phyloP scores from a whole-genome alignment of 2,113 vertebrate genomes.

The Chaetodon trifascialis region DNA sequence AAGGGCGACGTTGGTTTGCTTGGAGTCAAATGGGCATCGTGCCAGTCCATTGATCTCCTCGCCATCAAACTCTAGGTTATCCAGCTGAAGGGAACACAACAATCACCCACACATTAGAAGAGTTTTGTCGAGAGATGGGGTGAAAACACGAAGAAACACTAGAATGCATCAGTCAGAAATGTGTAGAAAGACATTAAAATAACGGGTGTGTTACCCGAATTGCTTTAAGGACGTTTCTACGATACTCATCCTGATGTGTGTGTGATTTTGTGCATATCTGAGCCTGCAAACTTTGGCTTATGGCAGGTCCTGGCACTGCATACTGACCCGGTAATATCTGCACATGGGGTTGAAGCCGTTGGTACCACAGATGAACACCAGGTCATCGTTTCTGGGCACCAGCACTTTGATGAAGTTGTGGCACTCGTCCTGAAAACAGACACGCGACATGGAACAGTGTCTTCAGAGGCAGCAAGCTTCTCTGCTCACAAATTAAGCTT shows the following conservation, averaged over 20 bases:
- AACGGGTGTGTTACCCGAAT: no score
- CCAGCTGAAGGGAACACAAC: slow-evolving; percentile 89
- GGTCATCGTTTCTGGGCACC: slow-evolving; percentile 96
- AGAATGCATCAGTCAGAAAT: no score
- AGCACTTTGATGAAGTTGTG: slow-evolving; percentile 99
- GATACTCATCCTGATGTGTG: background rate
- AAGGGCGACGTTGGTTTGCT: slow-evolving; percentile 99
- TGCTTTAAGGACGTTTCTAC: no score
- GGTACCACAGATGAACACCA: slow-evolving; percentile 98
- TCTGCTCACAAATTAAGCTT: background rate
- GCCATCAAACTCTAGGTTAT: slow-evolving; percentile 97
- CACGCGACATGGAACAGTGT: background rate
- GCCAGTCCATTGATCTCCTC: slow-evolving; percentile 99
- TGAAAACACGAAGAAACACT: no score
- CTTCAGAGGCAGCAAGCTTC: slow-evolving; percentile 9
- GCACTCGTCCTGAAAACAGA: slow-evolving; percentile 92
- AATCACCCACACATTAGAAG: slow-evolving; percentile 61
- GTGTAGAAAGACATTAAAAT: no score
- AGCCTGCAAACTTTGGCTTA: background rate
- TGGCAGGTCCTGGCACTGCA: background rate
- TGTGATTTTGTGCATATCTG: background rate
- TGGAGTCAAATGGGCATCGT: slow-evolving; percentile 98
- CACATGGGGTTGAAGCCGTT: slow-evolving; percentile 99
- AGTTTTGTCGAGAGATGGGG: slow-evolving; percentile 8
- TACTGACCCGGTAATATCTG: slow-evolving; percentile 95